phyloP scores from a whole-genome alignment of 2,113 vertebrate species.

The Grallaria varia region DNA sequence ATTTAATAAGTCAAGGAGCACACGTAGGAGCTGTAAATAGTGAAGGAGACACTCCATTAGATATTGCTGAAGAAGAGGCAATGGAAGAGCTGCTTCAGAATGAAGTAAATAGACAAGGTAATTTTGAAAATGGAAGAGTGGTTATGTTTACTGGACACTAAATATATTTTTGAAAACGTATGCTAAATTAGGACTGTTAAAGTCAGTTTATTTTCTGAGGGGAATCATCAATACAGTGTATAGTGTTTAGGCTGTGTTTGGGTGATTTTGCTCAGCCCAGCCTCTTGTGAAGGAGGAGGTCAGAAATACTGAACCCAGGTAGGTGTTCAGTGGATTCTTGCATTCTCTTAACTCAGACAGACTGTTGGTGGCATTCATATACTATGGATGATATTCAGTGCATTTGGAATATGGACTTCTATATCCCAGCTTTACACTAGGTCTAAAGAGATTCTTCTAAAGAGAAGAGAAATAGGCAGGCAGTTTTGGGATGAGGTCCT shows the following conservation, averaged over 20 bases:
- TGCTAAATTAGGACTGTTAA: not conserved
- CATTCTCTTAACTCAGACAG: not conserved
- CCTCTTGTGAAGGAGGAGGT: not conserved
- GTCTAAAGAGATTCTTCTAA: not conserved
- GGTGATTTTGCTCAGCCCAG: not conserved
- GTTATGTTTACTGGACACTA: not conserved
- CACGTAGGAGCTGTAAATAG: slow-evolving; percentile 96
- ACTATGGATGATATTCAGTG: not conserved
- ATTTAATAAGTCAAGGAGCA: slow-evolving; percentile 94
- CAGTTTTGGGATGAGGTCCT: not conserved
- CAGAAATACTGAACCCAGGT: not conserved
- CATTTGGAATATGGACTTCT: not conserved
- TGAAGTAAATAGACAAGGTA: slow-evolving; percentile 98
- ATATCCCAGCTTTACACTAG: not conserved
- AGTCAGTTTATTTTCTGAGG: not conserved
- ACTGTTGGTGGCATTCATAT: not conserved
- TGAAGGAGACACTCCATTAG: slow-evolving; percentile 97
- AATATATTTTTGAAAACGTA: not conserved
- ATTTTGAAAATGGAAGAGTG: not conserved
- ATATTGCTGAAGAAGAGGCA: slow-evolving; percentile 97
- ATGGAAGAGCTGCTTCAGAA: slow-evolving; percentile 99
- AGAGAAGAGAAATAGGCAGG: not conserved
- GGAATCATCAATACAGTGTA: not conserved
- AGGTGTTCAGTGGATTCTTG: not conserved
- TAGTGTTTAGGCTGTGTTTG: not conserved